phyloP scores from a whole-genome alignment of 2,888 invertebrate species.

The Proisotoma minuta region DNA sequence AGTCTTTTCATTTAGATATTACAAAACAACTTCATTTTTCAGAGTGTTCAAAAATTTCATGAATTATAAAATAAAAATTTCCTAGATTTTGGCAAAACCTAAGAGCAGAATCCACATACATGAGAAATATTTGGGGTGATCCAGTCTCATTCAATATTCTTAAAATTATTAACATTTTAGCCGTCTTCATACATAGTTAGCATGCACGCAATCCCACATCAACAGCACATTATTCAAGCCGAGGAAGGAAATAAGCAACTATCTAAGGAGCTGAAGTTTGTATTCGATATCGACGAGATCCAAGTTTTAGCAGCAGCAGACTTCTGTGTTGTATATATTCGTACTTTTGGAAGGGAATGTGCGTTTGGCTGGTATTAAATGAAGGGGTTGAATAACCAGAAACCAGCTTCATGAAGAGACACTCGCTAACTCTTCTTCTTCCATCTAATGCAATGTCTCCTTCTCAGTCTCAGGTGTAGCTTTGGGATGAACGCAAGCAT shows the following conservation, averaged over 20 bases:
- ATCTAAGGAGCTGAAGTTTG: background rate
- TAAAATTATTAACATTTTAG: background rate
- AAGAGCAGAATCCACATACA: too few relatives aligned
- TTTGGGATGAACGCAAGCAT: constrained; percentile 38
- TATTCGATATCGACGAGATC: constrained; percentile 2
- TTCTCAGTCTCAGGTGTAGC: constrained; percentile 43
- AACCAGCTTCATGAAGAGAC: background rate
- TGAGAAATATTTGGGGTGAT: too few relatives aligned
- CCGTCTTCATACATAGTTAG: constrained; percentile 12
- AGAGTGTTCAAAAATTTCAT: too few relatives aligned
- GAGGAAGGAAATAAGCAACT: background rate
- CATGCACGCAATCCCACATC: constrained; percentile 8
- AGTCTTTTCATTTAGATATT: too few relatives aligned
- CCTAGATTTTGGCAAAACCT: too few relatives aligned
- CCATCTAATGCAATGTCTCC: constrained; percentile 19
- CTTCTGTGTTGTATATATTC: background rate
- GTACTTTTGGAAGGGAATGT: too few relatives aligned
- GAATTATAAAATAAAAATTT: too few relatives aligned
- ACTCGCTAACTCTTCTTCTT: constrained; percentile 18
- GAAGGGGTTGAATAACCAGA: constrained; percentile 44
- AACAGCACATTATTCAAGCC: background rate
- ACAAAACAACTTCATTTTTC: too few relatives aligned
- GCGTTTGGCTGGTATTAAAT: background rate
- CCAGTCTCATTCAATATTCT: too few relatives aligned
- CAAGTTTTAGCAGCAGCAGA: background rate